Base-by-base conservation (phyloP, 2,888 invertebrate genomes). In the Pheosia gnoma region DNA sequence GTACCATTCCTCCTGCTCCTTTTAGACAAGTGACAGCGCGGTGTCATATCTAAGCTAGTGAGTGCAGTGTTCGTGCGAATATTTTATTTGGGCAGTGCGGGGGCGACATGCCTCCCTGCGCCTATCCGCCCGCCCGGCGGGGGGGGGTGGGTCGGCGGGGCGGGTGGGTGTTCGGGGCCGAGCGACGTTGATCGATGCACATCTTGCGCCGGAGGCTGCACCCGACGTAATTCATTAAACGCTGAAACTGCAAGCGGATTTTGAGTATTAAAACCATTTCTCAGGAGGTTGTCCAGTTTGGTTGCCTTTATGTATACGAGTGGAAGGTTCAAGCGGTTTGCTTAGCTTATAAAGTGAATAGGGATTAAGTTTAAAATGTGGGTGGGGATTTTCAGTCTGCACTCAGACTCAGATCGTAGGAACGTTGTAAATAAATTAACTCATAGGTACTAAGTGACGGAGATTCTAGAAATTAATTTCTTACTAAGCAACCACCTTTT, bases 111-210 rank as follows among this genome's bases (percentile, higher is more conserved):
- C 82, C 78, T 79, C 88, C 89, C 88, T 86, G 82, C 81, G 89
- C 89, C 90, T 89, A 88, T 85, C 83, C 78, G 68, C 79, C 79
- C 74, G 61, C 69, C 25, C 61, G 38, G 11, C 25, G 71, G 72
- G 66, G 72, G 66, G 70, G 53, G 61, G 62, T 71, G 81, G 75
- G 76, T 67, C 61, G 57, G 62, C 64, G 68, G 78, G 75, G 77
- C 65, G 63, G 68, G 74, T 66, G 77, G 79, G 77, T 62, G 77
- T 77, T 62, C 78, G 76, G 71, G 70, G 73, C 77, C 75, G 89
- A 88, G 88, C 91, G 94, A 94, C 94, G 94, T 94, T 94, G 95
- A 95, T 95, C 94, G 94, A 94, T 95, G 94, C 94, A 94, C 94
- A 94, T 94, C 94, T 94, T 94, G 94, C 94, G 94, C 94, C 94